Evolutionary conservation across 2,888 invertebrate genomes (phyloP).

Genomic region (Diploptera punctata): DNA sequence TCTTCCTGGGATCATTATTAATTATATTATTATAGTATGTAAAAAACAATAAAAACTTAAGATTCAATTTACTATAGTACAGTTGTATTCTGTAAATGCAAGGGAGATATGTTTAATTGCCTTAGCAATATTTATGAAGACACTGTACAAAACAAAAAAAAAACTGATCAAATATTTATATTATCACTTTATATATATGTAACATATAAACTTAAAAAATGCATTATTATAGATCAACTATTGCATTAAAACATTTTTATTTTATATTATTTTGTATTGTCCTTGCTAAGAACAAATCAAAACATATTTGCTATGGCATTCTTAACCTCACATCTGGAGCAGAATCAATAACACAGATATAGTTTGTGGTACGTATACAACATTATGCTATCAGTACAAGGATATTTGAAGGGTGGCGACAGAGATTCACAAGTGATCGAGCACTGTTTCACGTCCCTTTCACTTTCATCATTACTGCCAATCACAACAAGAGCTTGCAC

Average conservation of each 20-base stretch:
- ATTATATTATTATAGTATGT: too few species aligned
- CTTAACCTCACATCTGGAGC: too few species aligned
- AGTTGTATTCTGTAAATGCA: conserved; percentile 5
- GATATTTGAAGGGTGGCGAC: not conserved
- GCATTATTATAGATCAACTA: conserved; percentile 24
- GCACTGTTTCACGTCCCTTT: not conserved
- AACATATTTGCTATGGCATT: not conserved
- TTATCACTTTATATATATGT: conserved; percentile 25
- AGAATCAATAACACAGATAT: conserved; percentile 16
- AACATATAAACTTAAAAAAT: conserved; percentile 34
- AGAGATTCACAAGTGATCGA: conserved; percentile 12
- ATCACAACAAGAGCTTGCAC: not conserved
- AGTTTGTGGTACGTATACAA: conserved; percentile 29
- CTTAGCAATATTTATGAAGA: conserved; percentile 8
- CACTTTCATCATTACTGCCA: not conserved
- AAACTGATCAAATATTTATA: conserved; percentile 26
- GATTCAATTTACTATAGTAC: not conserved
- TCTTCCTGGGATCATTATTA: conserved; percentile 7
- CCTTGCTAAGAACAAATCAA: not conserved
- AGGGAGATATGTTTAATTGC: conserved; percentile 10
- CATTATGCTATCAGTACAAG: conserved; percentile 15
- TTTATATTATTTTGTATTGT: too few species aligned
- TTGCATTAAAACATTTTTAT: conserved; percentile 26
- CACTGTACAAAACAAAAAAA: conserved; percentile 33
- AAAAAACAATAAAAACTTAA: conserved; percentile 23